Percentiles rank a stretch among this genome's conserved stretches.
Evolutionary conservation across 1,140 invertebrate species (phyloP).

Genomic region (Coelopa frigida): DNA sequence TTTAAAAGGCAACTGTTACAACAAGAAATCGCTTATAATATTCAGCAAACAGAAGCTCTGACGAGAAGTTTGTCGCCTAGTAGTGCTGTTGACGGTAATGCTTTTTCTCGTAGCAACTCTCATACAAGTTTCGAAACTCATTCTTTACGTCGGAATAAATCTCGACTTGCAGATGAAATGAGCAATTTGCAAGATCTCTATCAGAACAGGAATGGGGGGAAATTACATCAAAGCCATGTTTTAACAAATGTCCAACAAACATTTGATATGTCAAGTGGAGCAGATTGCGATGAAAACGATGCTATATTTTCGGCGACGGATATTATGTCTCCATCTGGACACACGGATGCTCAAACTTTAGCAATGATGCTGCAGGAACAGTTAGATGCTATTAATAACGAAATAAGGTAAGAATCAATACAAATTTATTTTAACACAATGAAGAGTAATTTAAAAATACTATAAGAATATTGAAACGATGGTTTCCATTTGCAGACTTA

Average conservation of each 20-base stretch:
- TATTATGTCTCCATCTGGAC: conserved; percentile 65
- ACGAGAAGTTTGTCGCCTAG: conserved; percentile 80
- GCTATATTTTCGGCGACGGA: too few species aligned
- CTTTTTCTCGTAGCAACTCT: conserved; percentile 65
- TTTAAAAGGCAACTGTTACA: conserved; percentile 81
- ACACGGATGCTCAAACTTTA: conserved; percentile 93
- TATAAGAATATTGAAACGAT: too few species aligned
- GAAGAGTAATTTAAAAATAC: not conserved
- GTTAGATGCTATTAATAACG: conserved; percentile 98
- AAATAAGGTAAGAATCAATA: conserved; percentile 59
- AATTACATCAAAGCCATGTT: conserved; percentile 88
- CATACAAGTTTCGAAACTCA: conserved; percentile 74
- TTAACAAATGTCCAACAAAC: conserved; percentile 96
- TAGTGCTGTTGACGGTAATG: conserved; percentile 52
- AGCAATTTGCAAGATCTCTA: conserved; percentile 52
- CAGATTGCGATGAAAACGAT: conserved; percentile 73
- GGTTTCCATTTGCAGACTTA: conserved; percentile 53
- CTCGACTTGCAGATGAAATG: conserved; percentile 41
- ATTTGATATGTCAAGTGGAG: conserved; percentile 82
- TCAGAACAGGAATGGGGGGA: conserved; percentile 86
- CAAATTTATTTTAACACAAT: too few species aligned
- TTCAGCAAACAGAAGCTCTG: conserved; percentile 81
- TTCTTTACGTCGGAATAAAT: conserved; percentile 62
- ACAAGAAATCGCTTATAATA: conserved; percentile 87
- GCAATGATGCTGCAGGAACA: conserved; percentile 99